Conservation (phyloP, 2,113 vertebrate genomes). For the Catharus fuscescens region DNA sequence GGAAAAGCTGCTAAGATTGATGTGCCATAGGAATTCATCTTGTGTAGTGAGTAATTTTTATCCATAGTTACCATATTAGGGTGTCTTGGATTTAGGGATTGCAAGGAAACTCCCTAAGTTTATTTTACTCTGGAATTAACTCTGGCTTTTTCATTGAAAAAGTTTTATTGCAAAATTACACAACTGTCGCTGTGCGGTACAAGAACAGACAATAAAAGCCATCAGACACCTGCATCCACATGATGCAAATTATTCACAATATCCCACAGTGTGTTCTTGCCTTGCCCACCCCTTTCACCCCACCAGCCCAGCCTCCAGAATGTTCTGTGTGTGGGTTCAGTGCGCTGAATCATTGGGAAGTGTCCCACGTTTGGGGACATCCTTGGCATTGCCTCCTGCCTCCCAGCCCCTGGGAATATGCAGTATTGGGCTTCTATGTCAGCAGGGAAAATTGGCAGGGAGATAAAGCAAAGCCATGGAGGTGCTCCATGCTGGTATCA, state of each 20-base stretch:
- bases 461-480: neutral
- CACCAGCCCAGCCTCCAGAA: neutral
- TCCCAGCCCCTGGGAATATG: neutral
- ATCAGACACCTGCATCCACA: conserved; percentile 41
- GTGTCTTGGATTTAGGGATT: neutral
- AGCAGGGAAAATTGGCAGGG: neutral
- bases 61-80: neutral
- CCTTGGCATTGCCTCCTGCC: neutral
- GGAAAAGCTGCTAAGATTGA: neutral
- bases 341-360: neutral
- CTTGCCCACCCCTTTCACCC: neutral
- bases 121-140: neutral
- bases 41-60: neutral
- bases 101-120: neutral
- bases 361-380: neutral
- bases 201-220: conserved; percentile 48
- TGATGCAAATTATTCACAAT: conserved; percentile 38
- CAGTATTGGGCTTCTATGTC: neutral
- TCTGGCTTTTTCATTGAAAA: conserved; percentile 34
- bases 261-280: conserved; percentile 4
- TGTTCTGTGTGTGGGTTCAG: neutral
- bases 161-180: conserved; percentile 74
- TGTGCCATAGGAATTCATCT: neutral
- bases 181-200: neutral
- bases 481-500: neutral